These are phyloP conservation scores for Halictus ligatus DNA, from an alignment of 2,888 invertebrate species.

Conservation along the genomic window DNA sequence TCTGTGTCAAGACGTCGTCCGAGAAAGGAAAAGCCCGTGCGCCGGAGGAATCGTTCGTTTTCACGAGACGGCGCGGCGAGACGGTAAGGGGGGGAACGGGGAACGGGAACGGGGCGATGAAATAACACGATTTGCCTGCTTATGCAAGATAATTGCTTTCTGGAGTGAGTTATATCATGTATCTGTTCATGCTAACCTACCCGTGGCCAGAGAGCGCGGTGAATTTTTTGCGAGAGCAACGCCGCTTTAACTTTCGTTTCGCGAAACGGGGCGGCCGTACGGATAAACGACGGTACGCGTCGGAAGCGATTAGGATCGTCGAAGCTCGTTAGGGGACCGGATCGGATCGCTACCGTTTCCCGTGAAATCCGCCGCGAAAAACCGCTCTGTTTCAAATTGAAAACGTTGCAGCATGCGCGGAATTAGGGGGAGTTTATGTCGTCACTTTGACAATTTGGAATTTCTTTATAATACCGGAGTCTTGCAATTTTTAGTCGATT, in stretches of 20 bases:
- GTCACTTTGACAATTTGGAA: background rate
- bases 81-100: background rate
- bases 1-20: background rate
- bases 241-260: constrained; percentile 50
- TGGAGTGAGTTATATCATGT: constrained; percentile 58
- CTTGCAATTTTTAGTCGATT: background rate
- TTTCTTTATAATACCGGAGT: background rate
- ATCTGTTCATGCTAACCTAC: constrained; percentile 57
- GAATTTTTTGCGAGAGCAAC: constrained; percentile 36
- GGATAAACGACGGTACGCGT: constrained; percentile 21
- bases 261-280: constrained; percentile 26
- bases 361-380: background rate
- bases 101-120: constrained; percentile 43
- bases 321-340: background rate
- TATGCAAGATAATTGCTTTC: constrained; percentile 65
- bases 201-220: constrained; percentile 46
- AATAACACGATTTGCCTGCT: constrained; percentile 64
- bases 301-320: constrained; percentile 20
- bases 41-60: constrained; percentile 15
- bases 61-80: background rate
- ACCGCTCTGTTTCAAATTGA: background rate
- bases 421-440: background rate
- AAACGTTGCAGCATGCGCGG: background rate
- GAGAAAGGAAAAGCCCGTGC: constrained; percentile 6
- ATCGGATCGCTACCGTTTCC: background rate